phyloP scores from a whole-genome alignment of 2,797 vertebrate species.

The Buphagus erythrorhynchus region DNA sequence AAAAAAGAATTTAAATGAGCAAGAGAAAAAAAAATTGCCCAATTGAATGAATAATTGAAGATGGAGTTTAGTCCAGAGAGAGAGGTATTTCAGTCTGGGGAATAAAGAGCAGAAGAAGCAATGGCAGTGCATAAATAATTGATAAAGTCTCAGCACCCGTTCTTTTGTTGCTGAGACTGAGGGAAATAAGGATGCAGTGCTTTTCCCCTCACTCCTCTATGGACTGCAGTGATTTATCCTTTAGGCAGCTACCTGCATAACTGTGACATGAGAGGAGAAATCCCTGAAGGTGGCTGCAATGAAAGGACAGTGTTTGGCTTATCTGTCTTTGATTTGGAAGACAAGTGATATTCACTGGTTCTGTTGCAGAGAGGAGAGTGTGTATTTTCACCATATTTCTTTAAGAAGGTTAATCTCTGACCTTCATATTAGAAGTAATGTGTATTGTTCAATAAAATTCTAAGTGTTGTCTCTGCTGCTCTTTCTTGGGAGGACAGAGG shows the following conservation, averaged over 20 bases:
- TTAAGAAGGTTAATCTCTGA: neutral
- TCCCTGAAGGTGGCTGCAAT: neutral
- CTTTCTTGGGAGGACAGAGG: neutral
- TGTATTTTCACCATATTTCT: neutral
- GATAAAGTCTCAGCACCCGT: neutral
- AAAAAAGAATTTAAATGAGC: neutral
- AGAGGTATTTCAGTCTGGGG: neutral
- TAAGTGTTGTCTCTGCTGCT: neutral
- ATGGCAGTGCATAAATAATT: slow-evolving; percentile 18
- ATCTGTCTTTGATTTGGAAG: neutral
- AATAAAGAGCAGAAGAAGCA: neutral
- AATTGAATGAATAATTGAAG: slow-evolving; percentile 6
- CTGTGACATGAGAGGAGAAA: neutral
- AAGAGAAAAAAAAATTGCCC: neutral
- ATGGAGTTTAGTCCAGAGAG: neutral
- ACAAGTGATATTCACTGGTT: neutral
- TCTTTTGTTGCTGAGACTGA: neutral
- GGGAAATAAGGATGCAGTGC: neutral
- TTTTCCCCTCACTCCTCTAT: neutral
- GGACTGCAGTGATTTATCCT: neutral
- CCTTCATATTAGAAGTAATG: neutral
- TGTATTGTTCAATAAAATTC: neutral
- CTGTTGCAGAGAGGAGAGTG: neutral
- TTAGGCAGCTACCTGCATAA: neutral
- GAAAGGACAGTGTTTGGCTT: neutral